These are phyloP conservation scores for Capromys pilorides DNA, from an alignment of 2,797 vertebrate genomes.

Conservation along the genomic window DNA sequence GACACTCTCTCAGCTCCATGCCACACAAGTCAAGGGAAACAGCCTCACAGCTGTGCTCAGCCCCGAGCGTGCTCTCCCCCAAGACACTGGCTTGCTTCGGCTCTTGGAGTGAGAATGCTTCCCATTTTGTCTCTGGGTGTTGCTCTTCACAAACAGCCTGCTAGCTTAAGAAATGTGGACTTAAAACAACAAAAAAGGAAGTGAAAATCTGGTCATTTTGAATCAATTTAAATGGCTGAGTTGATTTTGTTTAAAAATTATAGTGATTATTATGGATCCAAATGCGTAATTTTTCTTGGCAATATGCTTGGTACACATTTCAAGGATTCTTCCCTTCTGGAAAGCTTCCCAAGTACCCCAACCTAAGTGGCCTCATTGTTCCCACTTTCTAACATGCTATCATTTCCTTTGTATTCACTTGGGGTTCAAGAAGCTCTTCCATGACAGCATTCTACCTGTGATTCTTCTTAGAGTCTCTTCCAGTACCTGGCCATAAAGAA, in stretches of 20 bases:
- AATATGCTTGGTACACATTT: background rate
- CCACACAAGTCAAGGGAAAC: constrained; percentile 89
- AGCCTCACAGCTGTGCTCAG: constrained; percentile 85
- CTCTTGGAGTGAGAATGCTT: constrained; percentile 79
- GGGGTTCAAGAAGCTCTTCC: background rate
- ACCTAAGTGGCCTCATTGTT: background rate
- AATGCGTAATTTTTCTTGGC: constrained; percentile 43
- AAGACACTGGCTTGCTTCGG: constrained; percentile 4
- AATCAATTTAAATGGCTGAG: constrained; percentile 26
- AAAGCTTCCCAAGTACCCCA: background rate
- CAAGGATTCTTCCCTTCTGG: background rate
- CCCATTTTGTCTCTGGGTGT: background rate
- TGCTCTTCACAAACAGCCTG: background rate
- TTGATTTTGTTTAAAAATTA: constrained; percentile 27
- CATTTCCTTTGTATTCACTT: background rate
- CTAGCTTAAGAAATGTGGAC: background rate
- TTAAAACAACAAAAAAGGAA: background rate
- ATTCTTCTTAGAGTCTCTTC: background rate
- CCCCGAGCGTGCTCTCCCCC: constrained; percentile 70
- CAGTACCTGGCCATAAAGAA: background rate
- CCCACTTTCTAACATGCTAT: background rate
- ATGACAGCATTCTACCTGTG: background rate
- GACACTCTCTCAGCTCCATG: constrained; percentile 85
- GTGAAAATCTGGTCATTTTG: constrained; percentile 33
- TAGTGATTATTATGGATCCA: constrained; percentile 18